These are phyloP conservation scores for Leptopilina drosophilae DNA, from an alignment of 2,888 invertebrate species.

Conservation along the genomic window DNA sequence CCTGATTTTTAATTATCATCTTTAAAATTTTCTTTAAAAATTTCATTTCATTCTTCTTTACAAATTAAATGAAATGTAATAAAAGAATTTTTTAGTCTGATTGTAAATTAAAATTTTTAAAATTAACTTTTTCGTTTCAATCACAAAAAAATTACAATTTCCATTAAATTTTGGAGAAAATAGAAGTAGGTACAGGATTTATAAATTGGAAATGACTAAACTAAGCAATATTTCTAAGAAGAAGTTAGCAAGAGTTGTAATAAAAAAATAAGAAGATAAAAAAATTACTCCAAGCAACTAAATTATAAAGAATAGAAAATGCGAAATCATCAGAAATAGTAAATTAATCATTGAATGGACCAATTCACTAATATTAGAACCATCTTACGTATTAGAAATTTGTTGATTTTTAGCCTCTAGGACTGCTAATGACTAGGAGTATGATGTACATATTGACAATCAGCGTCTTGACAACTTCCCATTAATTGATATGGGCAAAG, in stretches of 20 bases:
- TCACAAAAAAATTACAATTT: neutral
- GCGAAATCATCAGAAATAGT: neutral
- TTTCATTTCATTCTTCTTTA: neutral
- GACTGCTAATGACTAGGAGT: constrained; percentile 65
- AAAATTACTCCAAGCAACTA: neutral
- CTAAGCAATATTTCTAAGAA: neutral
- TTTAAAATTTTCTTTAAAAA: neutral
- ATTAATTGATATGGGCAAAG: constrained; percentile 75
- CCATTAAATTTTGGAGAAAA: neutral
- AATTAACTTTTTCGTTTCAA: neutral
- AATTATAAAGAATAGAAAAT: neutral
- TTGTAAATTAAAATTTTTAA: neutral
- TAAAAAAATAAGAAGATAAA: neutral
- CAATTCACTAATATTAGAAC: constrained; percentile 66
- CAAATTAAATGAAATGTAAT: neutral
- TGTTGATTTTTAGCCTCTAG: constrained; percentile 64
- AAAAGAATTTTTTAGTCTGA: too few relatives aligned
- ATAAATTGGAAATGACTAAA: neutral
- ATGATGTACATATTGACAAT: constrained; percentile 73
- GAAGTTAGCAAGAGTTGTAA: too few relatives aligned
- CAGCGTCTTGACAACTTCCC: constrained; percentile 75
- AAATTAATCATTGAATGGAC: constrained; percentile 39
- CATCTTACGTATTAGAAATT: constrained; percentile 73
- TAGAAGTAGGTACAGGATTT: neutral
- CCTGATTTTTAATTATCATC: neutral